These are phyloP conservation scores for Procapra przewalskii DNA, from an alignment of 2,113 vertebrate species.

Conservation along the genomic window DNA sequence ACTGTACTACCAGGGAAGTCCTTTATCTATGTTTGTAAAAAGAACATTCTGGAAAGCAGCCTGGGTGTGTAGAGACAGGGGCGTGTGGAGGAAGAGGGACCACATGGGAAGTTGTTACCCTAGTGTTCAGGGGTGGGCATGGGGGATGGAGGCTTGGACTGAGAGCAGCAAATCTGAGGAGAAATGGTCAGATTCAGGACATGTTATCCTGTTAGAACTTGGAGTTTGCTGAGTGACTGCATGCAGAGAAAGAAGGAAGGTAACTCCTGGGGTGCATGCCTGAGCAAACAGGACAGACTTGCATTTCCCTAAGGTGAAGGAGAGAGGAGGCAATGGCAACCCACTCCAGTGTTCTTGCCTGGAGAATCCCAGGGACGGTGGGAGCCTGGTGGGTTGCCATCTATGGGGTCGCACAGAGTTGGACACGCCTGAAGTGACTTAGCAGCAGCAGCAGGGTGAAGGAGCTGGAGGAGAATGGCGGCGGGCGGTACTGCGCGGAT, in stretches of 20 bases:
- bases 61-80: background rate
- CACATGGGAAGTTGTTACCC: background rate
- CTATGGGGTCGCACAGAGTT: too few relatives aligned
- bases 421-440: too few relatives aligned
- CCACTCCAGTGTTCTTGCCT: too few relatives aligned
- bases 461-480: accelerated
- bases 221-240: background rate
- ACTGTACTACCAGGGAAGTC: background rate
- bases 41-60: background rate
- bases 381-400: too few relatives aligned
- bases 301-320: background rate
- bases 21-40: background rate
- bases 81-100: background rate
- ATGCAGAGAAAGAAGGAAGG: background rate
- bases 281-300: accelerated
- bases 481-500: accelerated
- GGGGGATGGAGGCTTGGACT: background rate
- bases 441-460: too few relatives aligned
- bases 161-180: background rate
- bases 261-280: accelerated
- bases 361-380: too few relatives aligned
- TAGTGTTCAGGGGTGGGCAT: background rate
- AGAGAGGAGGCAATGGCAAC: background rate
- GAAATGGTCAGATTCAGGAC: background rate
- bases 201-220: background rate